Percentiles rank a stretch among this genome's conserved stretches.
phyloP scores from a whole-genome alignment of 1,140 invertebrate species.

The Pseudoatta argentina region DNA sequence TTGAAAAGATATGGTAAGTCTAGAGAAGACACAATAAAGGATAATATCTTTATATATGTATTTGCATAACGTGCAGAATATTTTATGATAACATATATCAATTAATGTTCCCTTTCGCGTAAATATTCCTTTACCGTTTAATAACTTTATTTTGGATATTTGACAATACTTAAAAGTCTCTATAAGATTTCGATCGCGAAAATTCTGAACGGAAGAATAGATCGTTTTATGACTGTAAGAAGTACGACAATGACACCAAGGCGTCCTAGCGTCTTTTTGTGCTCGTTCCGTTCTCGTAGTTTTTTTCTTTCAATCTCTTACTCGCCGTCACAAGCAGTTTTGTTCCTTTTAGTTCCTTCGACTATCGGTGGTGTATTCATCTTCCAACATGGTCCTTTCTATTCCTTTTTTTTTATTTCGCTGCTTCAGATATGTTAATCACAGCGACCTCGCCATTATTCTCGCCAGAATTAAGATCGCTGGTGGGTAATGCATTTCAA shows the following conservation, averaged over 20 bases:
- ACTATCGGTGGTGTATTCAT: slow-evolving; percentile 52
- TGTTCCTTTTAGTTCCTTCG: slow-evolving; percentile 40
- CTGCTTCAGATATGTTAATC: slow-evolving; percentile 57
- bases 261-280: slow-evolving; percentile 26
- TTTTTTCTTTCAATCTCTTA: slow-evolving; percentile 52
- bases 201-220: not conserved
- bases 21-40: not conserved
- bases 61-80: not conserved
- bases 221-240: slow-evolving; percentile 41
- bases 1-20: not conserved
- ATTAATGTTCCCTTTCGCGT: too few species aligned
- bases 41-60: not conserved
- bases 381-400: slow-evolving; percentile 15
- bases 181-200: slow-evolving; percentile 16
- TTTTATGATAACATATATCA: not conserved
- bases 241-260: slow-evolving; percentile 35
- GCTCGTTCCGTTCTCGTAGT: not conserved
- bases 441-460: slow-evolving; percentile 35
- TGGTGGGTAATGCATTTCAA: slow-evolving; percentile 10
- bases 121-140: not conserved
- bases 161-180: slow-evolving; percentile 5
- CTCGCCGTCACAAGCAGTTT: slow-evolving; percentile 36
- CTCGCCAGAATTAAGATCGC: slow-evolving; percentile 37
- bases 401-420: slow-evolving; percentile 12
- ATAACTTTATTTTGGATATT: not conserved